A percentile compares a stretch with the other conserved stretches of the same genome.
These are phyloP conservation scores for Oceanites oceanicus DNA, from an alignment of 2,113 vertebrate species.

Conservation along the genomic window DNA sequence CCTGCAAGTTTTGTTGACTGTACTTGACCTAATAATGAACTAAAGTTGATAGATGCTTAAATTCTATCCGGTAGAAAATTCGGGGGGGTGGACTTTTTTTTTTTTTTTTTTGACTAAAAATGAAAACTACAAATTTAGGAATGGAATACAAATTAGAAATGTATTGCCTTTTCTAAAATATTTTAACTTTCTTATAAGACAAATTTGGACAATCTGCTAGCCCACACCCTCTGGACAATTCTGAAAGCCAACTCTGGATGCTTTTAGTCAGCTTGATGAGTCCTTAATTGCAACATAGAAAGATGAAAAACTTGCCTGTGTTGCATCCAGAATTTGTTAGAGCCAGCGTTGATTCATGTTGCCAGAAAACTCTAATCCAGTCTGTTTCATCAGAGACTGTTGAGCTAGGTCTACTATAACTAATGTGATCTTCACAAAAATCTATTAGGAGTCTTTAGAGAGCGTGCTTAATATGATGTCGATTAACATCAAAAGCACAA, in stretches of 20 bases:
- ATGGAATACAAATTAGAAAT: background rate
- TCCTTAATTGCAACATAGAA: background rate
- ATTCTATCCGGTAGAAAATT: background rate
- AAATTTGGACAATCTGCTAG: background rate
- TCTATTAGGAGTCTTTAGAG: background rate
- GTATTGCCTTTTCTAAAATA: background rate
- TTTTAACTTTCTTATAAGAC: background rate
- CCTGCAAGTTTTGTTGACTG: background rate
- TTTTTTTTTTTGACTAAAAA: background rate
- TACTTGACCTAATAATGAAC: background rate
- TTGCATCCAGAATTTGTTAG: background rate
- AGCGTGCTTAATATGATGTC: background rate
- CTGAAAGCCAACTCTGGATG: background rate
- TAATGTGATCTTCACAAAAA: background rate
- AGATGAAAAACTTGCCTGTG: background rate
- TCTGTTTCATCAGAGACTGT: background rate
- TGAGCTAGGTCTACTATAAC: background rate
- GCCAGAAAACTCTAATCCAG: background rate
- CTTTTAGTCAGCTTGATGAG: background rate
- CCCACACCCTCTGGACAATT: background rate
- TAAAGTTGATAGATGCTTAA: background rate
- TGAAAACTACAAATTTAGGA: background rate
- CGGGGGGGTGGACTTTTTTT: too few species aligned
- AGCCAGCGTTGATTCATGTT: background rate
- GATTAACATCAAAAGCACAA: background rate